Conservation (phyloP, 2,113 vertebrate species). For the Callipepla squamata region DNA sequence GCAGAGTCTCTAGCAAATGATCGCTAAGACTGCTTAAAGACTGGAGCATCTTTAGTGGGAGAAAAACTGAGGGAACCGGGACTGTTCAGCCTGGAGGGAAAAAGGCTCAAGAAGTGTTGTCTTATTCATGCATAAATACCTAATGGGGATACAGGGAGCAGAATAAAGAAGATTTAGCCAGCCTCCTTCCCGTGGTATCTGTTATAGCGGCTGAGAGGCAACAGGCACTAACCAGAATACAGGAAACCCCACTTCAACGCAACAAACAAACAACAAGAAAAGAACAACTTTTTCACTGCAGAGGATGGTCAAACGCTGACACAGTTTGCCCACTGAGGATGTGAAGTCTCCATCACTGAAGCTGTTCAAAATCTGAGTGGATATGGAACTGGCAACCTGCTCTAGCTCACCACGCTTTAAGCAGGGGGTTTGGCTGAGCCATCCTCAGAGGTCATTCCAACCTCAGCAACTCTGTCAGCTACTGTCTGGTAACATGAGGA, state of each 20-base stretch:
- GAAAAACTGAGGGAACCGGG: not conserved
- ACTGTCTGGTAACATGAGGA: not conserved
- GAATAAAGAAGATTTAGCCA: not conserved
- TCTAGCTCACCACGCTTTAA: not conserved
- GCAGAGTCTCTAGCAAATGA: not conserved
- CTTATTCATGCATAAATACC: not conserved
- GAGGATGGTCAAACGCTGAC: not conserved
- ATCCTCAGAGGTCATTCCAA: not conserved
- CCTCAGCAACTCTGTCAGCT: not conserved
- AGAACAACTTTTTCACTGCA: accelerated
- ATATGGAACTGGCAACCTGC: not conserved
- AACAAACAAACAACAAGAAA: not conserved
- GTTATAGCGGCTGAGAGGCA: not conserved
- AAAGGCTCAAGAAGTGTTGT: not conserved
- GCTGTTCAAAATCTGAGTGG: not conserved
- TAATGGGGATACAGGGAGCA: accelerated
- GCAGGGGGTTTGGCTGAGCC: not conserved
- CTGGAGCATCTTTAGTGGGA: not conserved
- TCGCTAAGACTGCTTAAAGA: not conserved
- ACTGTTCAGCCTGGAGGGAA: not conserved
- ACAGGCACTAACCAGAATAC: not conserved
- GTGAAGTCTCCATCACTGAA: not conserved
- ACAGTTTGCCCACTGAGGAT: not conserved
- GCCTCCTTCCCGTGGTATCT: not conserved
- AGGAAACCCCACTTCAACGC: not conserved